Evolutionary conservation across 2,797 vertebrate genomes (phyloP).

Genomic region (Enteromius trimaculatus): DNA sequence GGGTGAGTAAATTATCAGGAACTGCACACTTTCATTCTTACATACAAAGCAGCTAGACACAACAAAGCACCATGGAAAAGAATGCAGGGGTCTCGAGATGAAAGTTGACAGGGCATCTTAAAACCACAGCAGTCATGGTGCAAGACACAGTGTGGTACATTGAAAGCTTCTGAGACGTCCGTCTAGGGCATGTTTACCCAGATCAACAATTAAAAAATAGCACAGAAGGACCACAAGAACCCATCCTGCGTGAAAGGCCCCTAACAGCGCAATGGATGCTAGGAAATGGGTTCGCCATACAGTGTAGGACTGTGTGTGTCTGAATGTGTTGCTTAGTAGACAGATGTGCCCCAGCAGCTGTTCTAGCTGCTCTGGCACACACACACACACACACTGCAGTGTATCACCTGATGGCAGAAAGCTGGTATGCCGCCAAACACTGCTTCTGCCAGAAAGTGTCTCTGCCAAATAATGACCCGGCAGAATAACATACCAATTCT

Average conservation of each 20-base stretch:
- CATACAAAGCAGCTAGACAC: slow-evolving; percentile 3
- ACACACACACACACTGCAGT: slow-evolving; percentile 44
- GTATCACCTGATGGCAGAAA: slow-evolving; percentile 58
- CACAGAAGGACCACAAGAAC: background rate
- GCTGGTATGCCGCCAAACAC: slow-evolving; percentile 52
- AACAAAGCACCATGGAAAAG: background rate
- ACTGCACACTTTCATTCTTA: background rate
- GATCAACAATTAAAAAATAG: slow-evolving; percentile 2
- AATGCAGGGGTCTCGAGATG: background rate
- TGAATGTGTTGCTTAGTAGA: slow-evolving; percentile 43
- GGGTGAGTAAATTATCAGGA: background rate
- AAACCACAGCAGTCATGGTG: background rate
- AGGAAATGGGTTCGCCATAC: background rate
- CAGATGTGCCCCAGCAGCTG: slow-evolving; percentile 56
- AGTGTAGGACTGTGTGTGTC: slow-evolving; percentile 30
- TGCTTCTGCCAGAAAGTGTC: slow-evolving; percentile 49
- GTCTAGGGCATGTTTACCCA: background rate
- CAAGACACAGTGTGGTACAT: background rate
- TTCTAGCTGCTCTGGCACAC: slow-evolving; percentile 31
- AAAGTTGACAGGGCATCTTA: background rate
- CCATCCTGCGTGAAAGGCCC: background rate
- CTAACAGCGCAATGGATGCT: background rate
- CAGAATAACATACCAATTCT: slow-evolving; percentile 57
- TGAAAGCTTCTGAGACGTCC: background rate
- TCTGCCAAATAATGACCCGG: slow-evolving; percentile 59